phyloP scores from a whole-genome alignment of 1,140 invertebrate species.

The Plectrocnemia conspersa region DNA sequence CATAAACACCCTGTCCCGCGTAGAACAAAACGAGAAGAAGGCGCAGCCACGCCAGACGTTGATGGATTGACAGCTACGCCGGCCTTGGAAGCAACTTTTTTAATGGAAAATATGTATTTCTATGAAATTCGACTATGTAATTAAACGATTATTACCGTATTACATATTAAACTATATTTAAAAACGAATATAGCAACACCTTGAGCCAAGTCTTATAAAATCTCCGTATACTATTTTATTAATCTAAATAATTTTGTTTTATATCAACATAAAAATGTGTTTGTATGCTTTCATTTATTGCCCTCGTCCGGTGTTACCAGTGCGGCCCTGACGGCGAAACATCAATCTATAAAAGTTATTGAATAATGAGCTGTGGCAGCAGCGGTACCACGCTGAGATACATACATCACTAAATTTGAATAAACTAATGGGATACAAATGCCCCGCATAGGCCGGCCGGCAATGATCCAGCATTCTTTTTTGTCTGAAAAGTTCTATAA shows the following conservation, averaged over 20 bases:
- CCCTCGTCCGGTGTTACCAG: neutral
- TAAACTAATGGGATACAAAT: constrained; percentile 18
- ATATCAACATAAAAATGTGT: neutral
- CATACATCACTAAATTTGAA: constrained; percentile 21
- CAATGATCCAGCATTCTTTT: no score
- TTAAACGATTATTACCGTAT: constrained; percentile 32
- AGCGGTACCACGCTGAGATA: constrained; percentile 23
- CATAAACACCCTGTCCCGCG: constrained; percentile 9
- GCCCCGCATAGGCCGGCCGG: neutral
- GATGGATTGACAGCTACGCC: constrained; percentile 31
- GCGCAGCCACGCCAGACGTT: constrained; percentile 23
- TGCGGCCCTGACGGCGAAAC: constrained; percentile 15
- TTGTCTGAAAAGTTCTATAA: no score
- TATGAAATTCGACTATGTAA: constrained; percentile 30
- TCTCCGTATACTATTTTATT: no score
- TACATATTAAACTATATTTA: no score
- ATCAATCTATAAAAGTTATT: constrained; percentile 30
- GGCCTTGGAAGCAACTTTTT: constrained; percentile 28
- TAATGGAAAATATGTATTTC: constrained; percentile 32
- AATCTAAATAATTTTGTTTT: no score
- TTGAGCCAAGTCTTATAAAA: no score
- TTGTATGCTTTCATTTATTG: neutral
- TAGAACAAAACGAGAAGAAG: constrained; percentile 24
- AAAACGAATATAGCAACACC: no score
- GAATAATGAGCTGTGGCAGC: constrained; percentile 28